A percentile compares a stretch with the other conserved stretches of the same genome.
Conservation (phyloP, 1,140 invertebrate species). For the Probaryconus sp. region DNA sequence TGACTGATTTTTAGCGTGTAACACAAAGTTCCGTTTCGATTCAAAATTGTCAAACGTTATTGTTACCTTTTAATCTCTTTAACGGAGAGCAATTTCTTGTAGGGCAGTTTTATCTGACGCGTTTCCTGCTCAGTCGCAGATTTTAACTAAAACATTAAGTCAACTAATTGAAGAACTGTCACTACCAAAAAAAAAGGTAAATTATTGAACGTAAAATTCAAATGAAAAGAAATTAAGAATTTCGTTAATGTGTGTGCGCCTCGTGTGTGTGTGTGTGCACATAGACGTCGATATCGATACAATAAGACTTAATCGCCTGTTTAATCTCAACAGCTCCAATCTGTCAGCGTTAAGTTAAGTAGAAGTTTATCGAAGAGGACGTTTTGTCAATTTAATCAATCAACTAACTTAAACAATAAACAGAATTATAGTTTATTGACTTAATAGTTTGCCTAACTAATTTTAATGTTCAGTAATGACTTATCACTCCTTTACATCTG, state of each 20-base stretch:
- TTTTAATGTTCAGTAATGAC: too few species aligned
- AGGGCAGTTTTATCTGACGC: constrained; percentile 52
- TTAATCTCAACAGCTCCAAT: constrained; percentile 8
- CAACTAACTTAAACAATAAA: constrained; percentile 13
- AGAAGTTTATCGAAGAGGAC: constrained; percentile 24
- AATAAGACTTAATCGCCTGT: constrained; percentile 11
- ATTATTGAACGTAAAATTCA: constrained; percentile 20
- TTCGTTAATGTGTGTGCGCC: too few species aligned
- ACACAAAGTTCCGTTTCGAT: too few species aligned
- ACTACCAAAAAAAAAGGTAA: constrained; percentile 65
- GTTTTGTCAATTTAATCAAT: constrained; percentile 29
- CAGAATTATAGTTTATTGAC: constrained; percentile 21
- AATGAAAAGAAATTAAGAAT: constrained; percentile 12
- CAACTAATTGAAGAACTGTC: constrained; percentile 66
- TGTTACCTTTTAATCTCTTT: constrained; percentile 11
- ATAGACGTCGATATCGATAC: too few species aligned
- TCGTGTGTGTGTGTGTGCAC: too few species aligned
- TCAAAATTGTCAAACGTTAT: too few species aligned
- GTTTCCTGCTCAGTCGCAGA: constrained; percentile 51
- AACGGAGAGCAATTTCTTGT: constrained; percentile 47
- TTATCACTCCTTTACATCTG: background rate
- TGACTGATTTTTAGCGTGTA: too few species aligned
- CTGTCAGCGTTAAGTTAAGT: constrained; percentile 26
- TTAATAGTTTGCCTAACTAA: constrained; percentile 15
- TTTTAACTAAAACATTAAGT: constrained; percentile 52